Conservation (phyloP, 2,888 invertebrate species). For the Polyommatus iphigenia region DNA sequence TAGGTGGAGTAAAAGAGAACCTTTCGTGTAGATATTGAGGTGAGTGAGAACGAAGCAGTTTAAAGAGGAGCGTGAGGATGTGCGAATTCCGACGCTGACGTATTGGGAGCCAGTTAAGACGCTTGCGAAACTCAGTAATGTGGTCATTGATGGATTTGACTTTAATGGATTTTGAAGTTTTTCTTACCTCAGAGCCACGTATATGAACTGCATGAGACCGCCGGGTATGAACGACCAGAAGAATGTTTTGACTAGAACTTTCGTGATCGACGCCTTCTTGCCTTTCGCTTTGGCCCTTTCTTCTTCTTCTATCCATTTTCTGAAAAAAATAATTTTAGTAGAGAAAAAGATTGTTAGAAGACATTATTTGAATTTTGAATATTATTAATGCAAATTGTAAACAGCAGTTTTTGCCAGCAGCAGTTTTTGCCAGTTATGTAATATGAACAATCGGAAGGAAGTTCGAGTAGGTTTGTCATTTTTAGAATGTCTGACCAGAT, state of each 20-base stretch:
- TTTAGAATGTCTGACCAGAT: not conserved
- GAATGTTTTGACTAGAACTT: constrained; percentile 60
- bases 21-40: too few relatives aligned
- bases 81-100: too few relatives aligned
- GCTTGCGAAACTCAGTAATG: too few relatives aligned
- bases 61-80: too few relatives aligned
- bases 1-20: too few relatives aligned
- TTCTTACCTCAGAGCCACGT: constrained; percentile 55
- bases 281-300: constrained; percentile 54
- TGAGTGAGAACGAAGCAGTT: too few relatives aligned
- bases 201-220: constrained; percentile 60
- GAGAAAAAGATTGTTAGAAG: not conserved
- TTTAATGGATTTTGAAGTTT: too few relatives aligned
- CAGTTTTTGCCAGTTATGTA: not conserved
- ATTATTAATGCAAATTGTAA: too few relatives aligned
- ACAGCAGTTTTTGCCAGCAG: too few relatives aligned
- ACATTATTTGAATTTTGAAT: too few relatives aligned
- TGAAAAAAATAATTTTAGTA: constrained; percentile 41
- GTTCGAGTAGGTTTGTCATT: not conserved
- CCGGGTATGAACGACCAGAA: constrained; percentile 61
- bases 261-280: constrained; percentile 56
- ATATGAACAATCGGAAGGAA: not conserved
- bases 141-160: too few relatives aligned
- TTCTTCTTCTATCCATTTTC: constrained; percentile 64
- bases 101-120: too few relatives aligned